Percentiles rank a stretch among this genome's conserved stretches.
These are phyloP conservation scores for Thamnophis elegans DNA, from an alignment of 2,797 vertebrate species.

Conservation along the genomic window DNA sequence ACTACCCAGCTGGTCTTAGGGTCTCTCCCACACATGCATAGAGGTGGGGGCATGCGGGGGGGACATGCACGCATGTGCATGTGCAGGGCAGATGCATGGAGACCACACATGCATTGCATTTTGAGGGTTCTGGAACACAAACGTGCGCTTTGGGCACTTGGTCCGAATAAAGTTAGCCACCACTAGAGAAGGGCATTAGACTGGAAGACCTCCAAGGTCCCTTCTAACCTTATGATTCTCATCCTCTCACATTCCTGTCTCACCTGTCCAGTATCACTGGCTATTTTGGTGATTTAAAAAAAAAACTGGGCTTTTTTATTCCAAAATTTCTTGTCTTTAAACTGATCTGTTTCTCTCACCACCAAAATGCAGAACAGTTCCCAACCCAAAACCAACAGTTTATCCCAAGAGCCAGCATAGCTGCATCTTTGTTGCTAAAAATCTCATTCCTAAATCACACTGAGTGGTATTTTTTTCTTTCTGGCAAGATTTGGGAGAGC, in stretches of 20 bases:
- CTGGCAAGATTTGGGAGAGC: neutral
- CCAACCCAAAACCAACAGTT: neutral
- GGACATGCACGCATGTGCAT: no score
- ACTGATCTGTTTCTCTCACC: neutral
- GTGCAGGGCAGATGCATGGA: no score
- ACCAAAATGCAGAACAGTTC: neutral
- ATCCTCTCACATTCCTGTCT: neutral
- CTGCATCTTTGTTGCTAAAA: neutral
- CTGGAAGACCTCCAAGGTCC: neutral
- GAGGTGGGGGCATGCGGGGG: no score
- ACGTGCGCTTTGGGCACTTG: no score
- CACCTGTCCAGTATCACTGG: neutral
- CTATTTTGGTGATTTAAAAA: neutral
- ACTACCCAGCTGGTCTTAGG: no score
- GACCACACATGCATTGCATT: no score
- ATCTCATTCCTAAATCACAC: neutral
- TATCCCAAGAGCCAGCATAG: neutral
- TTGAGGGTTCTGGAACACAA: no score
- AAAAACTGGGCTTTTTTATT: neutral
- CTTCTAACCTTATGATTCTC: neutral
- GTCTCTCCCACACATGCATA: no score
- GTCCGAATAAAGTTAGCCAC: no score
- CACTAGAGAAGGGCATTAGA: neutral
- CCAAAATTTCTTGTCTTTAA: neutral
- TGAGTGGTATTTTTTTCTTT: neutral